These are phyloP conservation scores for Hoplodrina ambigua DNA, from an alignment of 2,888 invertebrate species.

Conservation along the genomic window DNA sequence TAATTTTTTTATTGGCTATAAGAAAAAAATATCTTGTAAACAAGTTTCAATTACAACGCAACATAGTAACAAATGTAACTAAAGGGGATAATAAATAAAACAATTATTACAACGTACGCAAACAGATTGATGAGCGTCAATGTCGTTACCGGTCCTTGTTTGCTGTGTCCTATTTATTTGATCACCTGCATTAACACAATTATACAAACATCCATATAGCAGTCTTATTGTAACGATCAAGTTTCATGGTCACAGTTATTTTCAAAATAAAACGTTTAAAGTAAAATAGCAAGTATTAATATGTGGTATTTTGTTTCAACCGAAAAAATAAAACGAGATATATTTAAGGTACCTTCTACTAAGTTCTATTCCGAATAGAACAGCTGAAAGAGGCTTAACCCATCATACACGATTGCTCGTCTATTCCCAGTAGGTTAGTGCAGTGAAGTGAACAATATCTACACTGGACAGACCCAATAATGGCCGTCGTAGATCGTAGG, in stretches of 20 bases:
- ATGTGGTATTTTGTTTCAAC: neutral
- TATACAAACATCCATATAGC: constrained; percentile 8
- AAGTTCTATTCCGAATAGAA: neutral
- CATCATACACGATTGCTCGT: neutral
- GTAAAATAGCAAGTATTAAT: neutral
- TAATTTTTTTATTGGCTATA: neutral
- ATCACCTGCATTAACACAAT: constrained; percentile 40
- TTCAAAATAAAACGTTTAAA: neutral
- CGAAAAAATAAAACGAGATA: neutral
- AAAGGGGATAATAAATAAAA: constrained; percentile 14
- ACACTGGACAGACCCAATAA: constrained; percentile 19
- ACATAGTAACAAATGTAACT: constrained; percentile 3
- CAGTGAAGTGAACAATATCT: constrained; percentile 16
- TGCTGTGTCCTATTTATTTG: constrained; percentile 32
- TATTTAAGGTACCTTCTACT: neutral
- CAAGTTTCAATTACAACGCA: constrained; percentile 1
- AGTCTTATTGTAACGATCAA: neutral
- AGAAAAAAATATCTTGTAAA: neutral
- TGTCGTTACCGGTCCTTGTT: constrained; percentile 39
- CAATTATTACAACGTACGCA: constrained; percentile 9
- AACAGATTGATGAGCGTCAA: constrained; percentile 20
- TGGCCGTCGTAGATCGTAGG: constrained; percentile 9
- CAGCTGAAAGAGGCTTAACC: constrained; percentile 11
- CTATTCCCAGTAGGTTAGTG: constrained; percentile 7
- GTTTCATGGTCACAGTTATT: constrained; percentile 12